Evolutionary conservation across 2,113 vertebrate species (phyloP).

Genomic region (Mustela nigripes): DNA sequence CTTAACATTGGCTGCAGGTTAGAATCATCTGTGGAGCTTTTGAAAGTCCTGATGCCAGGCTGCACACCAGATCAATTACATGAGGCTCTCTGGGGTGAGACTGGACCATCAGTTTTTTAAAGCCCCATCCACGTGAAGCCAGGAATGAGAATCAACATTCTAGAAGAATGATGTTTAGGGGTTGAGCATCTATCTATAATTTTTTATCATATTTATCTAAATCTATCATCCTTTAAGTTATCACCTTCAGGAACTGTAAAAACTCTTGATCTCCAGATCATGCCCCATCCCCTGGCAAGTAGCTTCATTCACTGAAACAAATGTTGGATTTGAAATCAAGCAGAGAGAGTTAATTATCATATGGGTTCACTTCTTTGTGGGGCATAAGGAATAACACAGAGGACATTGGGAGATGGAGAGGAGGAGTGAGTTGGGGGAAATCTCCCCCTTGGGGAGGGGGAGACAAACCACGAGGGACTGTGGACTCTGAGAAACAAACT

Average conservation of each 20-base stretch:
- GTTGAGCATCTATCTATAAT: neutral
- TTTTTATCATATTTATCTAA: neutral
- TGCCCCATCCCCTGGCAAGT: neutral
- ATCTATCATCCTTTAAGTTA: neutral
- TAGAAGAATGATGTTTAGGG: neutral
- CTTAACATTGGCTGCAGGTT: neutral
- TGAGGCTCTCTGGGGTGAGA: neutral
- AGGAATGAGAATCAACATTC: neutral
- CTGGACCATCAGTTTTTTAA: neutral
- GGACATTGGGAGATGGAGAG: too few relatives aligned
- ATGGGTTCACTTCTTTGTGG: too few relatives aligned
- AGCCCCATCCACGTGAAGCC: too few relatives aligned
- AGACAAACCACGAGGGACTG: too few relatives aligned
- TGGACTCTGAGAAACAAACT: too few relatives aligned
- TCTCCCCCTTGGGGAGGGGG: too few relatives aligned
- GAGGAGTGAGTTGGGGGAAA: too few relatives aligned
- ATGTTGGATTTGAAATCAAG: neutral
- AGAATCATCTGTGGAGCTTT: neutral
- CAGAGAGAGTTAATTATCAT: too few relatives aligned
- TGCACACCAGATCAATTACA: neutral
- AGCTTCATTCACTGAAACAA: neutral
- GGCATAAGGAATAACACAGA: too few relatives aligned
- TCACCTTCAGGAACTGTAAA: neutral
- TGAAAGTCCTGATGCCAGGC: neutral
- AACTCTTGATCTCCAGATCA: neutral